Evolutionary conservation across 1,140 invertebrate genomes (phyloP).

Genomic region (Mamestra configurata): DNA sequence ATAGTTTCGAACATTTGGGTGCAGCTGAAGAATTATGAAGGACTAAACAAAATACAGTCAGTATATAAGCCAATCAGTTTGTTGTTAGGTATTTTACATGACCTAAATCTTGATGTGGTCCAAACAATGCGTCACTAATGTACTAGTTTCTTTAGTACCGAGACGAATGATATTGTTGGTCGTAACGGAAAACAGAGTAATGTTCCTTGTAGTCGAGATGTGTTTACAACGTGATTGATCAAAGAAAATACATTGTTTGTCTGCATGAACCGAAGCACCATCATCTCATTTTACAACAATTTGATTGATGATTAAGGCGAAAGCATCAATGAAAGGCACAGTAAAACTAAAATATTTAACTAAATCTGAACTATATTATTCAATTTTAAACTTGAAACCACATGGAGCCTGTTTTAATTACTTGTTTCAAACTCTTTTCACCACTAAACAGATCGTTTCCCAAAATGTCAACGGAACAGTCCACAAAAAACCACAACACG

Average conservation of each 20-base stretch:
- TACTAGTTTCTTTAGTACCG: constrained; percentile 6
- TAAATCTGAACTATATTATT: no score
- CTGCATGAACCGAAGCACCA: not conserved
- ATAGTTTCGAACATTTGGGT: no score
- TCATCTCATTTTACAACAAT: no score
- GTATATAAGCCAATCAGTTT: not conserved
- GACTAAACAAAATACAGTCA: not conserved
- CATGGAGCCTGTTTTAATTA: no score
- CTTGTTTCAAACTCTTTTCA: not conserved
- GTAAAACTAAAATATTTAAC: no score
- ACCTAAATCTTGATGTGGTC: not conserved
- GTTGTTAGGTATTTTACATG: not conserved
- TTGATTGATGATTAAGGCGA: no score
- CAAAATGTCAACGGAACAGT: not conserved
- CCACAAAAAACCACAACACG: not conserved
- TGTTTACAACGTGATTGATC: not conserved
- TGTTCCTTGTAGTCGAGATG: not conserved
- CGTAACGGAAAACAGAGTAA: constrained; percentile 9
- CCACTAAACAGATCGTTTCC: not conserved
- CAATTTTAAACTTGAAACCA: no score
- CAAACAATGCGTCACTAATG: constrained; percentile 19
- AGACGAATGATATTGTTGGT: not conserved
- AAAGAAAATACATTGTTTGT: not conserved
- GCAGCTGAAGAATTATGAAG: not conserved
- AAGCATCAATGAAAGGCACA: no score